These are phyloP conservation scores for Chrysochloris asiatica DNA, from an alignment of 2,113 vertebrate species.

Conservation along the genomic window DNA sequence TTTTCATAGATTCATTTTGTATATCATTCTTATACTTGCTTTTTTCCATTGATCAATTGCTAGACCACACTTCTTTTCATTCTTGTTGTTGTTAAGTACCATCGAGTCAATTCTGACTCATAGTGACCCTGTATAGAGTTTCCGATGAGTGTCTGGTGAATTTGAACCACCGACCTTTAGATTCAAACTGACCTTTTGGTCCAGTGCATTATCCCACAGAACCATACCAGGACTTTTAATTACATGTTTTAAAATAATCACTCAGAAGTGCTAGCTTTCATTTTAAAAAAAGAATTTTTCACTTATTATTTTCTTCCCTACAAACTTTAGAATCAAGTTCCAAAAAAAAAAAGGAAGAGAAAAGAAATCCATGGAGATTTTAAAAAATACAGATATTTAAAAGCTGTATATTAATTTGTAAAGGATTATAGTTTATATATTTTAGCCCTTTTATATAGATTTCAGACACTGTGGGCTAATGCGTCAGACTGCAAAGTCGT, in stretches of 20 bases:
- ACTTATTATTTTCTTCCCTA: background rate
- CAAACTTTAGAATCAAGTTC: background rate
- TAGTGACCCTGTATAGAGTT: too few species aligned
- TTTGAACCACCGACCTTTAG: too few species aligned
- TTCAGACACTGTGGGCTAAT: too few species aligned
- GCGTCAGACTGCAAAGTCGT: too few species aligned
- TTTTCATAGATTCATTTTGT: background rate
- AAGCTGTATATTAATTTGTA: background rate
- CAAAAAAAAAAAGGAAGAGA: background rate
- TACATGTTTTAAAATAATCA: background rate
- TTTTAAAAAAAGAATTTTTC: background rate
- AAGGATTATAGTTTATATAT: background rate
- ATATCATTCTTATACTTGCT: background rate
- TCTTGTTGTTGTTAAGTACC: too few species aligned
- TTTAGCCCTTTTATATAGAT: background rate
- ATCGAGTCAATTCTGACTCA: too few species aligned
- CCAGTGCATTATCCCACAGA: too few species aligned
- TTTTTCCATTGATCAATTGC: background rate
- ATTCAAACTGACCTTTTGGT: too few species aligned
- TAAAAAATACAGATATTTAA: conserved; percentile 6
- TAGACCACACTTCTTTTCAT: background rate
- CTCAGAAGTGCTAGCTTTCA: background rate
- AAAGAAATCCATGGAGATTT: background rate
- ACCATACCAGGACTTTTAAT: too few species aligned
- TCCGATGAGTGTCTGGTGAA: too few species aligned